Evolutionary conservation across 1,140 invertebrate genomes (phyloP).

Genomic region (Danaus melanippus): DNA sequence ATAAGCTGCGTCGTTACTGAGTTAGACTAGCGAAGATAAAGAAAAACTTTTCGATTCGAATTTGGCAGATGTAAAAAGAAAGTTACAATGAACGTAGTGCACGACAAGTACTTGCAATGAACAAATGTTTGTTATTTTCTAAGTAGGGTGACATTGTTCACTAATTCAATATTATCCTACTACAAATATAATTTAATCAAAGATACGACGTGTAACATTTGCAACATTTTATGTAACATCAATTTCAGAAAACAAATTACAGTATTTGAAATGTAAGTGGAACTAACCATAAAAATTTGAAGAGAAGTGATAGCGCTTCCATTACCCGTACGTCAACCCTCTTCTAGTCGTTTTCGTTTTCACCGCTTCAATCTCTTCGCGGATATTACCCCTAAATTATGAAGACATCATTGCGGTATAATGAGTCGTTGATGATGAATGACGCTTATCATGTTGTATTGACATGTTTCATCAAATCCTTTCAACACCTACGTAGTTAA

Average conservation of each 20-base stretch:
- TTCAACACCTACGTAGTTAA: background rate
- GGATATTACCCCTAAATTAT: conserved; percentile 67
- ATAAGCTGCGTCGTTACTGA: conserved; percentile 45
- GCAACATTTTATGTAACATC: too few species aligned
- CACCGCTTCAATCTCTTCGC: conserved; percentile 66
- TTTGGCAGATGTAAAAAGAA: conserved; percentile 56
- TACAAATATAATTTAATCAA: too few species aligned
- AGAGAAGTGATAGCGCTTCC: conserved; percentile 43
- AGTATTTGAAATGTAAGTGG: too few species aligned
- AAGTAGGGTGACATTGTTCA: too few species aligned
- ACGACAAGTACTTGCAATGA: too few species aligned
- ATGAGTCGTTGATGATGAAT: conserved; percentile 44
- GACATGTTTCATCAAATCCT: conserved; percentile 23
- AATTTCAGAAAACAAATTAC: too few species aligned
- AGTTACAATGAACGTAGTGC: background rate
- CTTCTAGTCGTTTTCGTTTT: conserved; percentile 56
- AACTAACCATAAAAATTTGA: too few species aligned
- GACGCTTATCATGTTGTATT: conserved; percentile 34
- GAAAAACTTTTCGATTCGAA: conserved; percentile 54
- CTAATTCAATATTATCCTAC: too few species aligned
- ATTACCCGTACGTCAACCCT: conserved; percentile 66
- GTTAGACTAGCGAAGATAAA: conserved; percentile 48
- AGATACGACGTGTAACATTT: too few species aligned
- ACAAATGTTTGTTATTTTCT: too few species aligned
- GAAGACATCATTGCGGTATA: conserved; percentile 40